Conservation (phyloP, 2,113 vertebrate species). For the Dendropsophus ebraccatus region DNA sequence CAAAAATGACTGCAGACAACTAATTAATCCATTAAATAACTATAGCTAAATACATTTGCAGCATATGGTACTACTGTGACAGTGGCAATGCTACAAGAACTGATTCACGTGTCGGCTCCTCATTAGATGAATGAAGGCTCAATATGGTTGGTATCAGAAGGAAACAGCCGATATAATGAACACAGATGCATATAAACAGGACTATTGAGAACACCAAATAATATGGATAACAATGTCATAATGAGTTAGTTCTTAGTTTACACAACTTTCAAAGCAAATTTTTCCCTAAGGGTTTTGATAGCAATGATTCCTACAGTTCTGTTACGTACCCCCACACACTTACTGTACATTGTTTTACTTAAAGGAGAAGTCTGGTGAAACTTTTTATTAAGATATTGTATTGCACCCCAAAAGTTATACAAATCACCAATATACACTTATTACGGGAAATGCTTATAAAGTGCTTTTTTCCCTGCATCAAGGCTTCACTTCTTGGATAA, state of each 20-base stretch:
- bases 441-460: too few species aligned
- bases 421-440: too few species aligned
- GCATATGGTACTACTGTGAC: conserved; percentile 52
- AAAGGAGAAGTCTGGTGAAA: too few species aligned
- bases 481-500: too few species aligned
- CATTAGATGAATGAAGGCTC: conserved; percentile 29
- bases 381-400: too few species aligned
- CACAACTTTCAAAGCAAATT: too few species aligned
- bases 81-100: conserved; percentile 36
- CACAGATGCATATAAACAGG: neutral
- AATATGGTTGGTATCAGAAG: conserved; percentile 19
- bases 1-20: conserved; percentile 44
- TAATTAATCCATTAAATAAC: conserved; percentile 54
- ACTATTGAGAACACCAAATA: neutral
- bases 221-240: neutral
- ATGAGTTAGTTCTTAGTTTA: neutral
- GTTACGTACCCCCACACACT: too few species aligned
- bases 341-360: too few species aligned
- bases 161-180: neutral
- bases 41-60: conserved; percentile 48
- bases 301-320: too few species aligned
- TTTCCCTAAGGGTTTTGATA: too few species aligned
- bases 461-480: too few species aligned
- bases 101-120: conserved; percentile 27
- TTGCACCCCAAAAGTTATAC: too few species aligned